These are phyloP conservation scores for Pollenia amentaria DNA, from an alignment of 2,888 invertebrate genomes.

Conservation along the genomic window DNA sequence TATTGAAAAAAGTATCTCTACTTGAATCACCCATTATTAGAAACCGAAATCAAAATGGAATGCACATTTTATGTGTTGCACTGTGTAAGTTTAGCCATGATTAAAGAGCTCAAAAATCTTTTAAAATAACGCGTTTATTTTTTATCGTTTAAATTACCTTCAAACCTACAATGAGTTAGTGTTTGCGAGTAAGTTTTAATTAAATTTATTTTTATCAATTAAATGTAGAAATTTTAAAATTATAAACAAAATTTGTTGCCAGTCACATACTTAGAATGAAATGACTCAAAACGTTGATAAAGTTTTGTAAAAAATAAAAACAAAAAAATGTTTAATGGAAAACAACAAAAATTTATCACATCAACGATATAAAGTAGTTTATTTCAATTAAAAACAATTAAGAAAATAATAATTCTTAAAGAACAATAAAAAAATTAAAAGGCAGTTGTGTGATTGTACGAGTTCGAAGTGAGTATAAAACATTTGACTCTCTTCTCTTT, in stretches of 20 bases:
- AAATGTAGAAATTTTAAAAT: slow-evolving; percentile 12
- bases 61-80: too few species aligned
- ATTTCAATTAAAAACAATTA: slow-evolving; percentile 83
- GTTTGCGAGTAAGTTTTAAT: slow-evolving; percentile 17
- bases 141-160: slow-evolving; percentile 15
- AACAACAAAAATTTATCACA: slow-evolving; percentile 62
- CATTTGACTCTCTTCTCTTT: background rate
- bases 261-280: slow-evolving; percentile 46
- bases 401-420: slow-evolving; percentile 75
- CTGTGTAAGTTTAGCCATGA: background rate
- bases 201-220: slow-evolving; percentile 59
- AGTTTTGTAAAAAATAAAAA: slow-evolving; percentile 9
- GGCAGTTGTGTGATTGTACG: background rate
- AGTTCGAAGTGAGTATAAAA: slow-evolving; percentile 11
- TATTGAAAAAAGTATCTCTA: too few species aligned
- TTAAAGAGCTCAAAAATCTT: background rate
- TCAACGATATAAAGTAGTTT: slow-evolving; percentile 77
- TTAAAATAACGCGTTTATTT: slow-evolving; percentile 13
- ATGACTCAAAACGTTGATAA: slow-evolving; percentile 69
- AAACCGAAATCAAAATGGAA: too few species aligned
- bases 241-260: slow-evolving; percentile 3
- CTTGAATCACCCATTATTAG: too few species aligned
- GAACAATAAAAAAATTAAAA: slow-evolving; percentile 5
- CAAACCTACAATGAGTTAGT: background rate
- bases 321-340: slow-evolving; percentile 8